These are phyloP conservation scores for Dicaeum eximium DNA, from an alignment of 2,113 vertebrate species.

Conservation along the genomic window DNA sequence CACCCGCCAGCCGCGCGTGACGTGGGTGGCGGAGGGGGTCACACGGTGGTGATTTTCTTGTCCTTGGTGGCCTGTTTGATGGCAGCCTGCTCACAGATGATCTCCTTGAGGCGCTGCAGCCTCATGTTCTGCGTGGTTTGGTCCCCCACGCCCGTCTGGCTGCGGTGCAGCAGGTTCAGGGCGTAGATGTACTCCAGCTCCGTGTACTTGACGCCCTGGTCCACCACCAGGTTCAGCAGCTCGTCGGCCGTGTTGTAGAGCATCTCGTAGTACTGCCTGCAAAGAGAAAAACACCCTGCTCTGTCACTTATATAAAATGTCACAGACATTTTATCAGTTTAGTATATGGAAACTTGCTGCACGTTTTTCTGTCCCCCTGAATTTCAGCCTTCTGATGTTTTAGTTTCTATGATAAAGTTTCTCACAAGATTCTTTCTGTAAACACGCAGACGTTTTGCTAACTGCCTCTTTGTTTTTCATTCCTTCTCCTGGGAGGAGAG, in stretches of 20 bases:
- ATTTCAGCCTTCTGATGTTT: too few relatives aligned
- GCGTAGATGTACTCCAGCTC: constrained; percentile 98
- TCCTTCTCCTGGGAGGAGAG: too few relatives aligned
- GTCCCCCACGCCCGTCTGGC: constrained; percentile 95
- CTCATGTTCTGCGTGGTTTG: constrained; percentile 90
- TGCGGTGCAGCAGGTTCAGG: constrained; percentile 91
- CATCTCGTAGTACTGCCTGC: constrained; percentile 98
- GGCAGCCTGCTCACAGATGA: constrained; percentile 96
- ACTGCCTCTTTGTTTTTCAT: too few relatives aligned
- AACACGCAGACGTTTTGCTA: too few relatives aligned
- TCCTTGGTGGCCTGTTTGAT: constrained; percentile 99
- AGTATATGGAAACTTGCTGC: too few relatives aligned
- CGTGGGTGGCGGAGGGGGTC: fast-evolving
- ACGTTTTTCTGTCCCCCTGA: too few relatives aligned
- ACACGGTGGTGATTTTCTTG: constrained; percentile 94
- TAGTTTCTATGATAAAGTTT: too few relatives aligned
- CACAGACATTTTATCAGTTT: too few relatives aligned
- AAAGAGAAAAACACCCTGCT: background rate
- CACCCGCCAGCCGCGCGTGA: fast-evolving
- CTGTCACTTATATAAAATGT: too few relatives aligned
- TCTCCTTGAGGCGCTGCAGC: constrained; percentile 95
- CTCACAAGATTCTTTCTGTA: too few relatives aligned
- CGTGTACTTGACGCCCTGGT: constrained; percentile 96
- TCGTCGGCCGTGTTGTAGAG: constrained; percentile 95
- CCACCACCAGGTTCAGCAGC: constrained; percentile 95